Base-by-base conservation (phyloP, 2,113 vertebrate species). In the Percina caprodes region DNA sequence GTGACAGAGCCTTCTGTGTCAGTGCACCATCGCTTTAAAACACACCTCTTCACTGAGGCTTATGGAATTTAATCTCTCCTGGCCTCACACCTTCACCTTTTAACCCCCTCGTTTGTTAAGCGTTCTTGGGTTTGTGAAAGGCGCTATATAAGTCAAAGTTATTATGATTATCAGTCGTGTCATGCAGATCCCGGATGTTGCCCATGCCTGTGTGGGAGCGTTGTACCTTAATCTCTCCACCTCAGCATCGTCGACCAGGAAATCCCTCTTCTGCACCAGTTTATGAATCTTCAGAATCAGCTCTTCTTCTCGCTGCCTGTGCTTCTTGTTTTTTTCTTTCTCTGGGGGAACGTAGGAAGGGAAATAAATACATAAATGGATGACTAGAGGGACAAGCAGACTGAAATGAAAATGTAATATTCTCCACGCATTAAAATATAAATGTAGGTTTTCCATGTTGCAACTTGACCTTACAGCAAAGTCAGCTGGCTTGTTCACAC, bases 201-300 rank as follows among this genome's bases (percentile, higher is more conserved):
- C 68, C 55, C 21, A 30, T 9, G 13, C 6, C 49, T 4, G 51
- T 1, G 73, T 33, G 15, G 19, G 49, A 56, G 33, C 0, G 8
- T 9, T 86, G 88, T 92, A 99, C 98, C 98, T 95, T 94, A 99
- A 93, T 94, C 98, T 94, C 83, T 99, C 98, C 65, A 99, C 98
- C 82, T 99, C 98, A 0, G 98, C 98, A 1, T 99, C 98, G 0
- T 99, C 98, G 23, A 99, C 98, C 86, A 99, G 96, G 90, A 99
- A 99, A 86, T 99, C 98, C 89, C 98, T 96, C 93, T 99, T 98
- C 91, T 99, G 97, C 79, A 99, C 98, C 92, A 99, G 92, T 78
- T 96, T 97, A 72, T 99, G 98, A 84, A 99, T 99, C 94, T 97
- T 98, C 93, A 97, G 96, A 89, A 99, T 98, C 56, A 99, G 83